Conservation (phyloP, 2,888 invertebrate species). For the Philereme transversata region DNA sequence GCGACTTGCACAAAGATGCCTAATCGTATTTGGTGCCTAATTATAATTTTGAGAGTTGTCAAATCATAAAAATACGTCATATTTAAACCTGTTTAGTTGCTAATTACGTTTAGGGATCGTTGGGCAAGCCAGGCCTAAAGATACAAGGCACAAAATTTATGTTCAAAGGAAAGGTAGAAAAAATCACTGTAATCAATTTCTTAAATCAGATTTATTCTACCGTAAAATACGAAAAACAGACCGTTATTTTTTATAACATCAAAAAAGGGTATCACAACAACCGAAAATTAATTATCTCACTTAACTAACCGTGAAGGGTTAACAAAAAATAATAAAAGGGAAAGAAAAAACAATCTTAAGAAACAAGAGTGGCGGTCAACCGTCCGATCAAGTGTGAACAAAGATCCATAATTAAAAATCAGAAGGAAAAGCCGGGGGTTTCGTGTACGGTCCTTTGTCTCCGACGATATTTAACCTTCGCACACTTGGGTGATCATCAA, state of each 20-base stretch:
- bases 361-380: conserved; percentile 73
- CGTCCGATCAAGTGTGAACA: conserved; percentile 76
- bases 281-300: conserved; percentile 70
- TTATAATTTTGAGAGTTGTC: too few species aligned
- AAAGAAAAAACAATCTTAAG: conserved; percentile 69
- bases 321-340: conserved; percentile 62
- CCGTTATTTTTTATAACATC: conserved; percentile 35
- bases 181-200: conserved; percentile 6
- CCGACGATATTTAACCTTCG: conserved; percentile 59
- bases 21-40: too few species aligned
- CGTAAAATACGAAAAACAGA: conserved; percentile 38
- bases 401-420: conserved; percentile 80
- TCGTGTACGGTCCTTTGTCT: conserved; percentile 55
- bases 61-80: too few species aligned
- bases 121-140: too few species aligned
- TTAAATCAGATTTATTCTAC: conserved; percentile 18
- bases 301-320: conserved; percentile 75
- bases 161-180: background rate
- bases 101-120: too few species aligned
- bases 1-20: too few species aligned
- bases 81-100: too few species aligned
- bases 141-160: too few species aligned
- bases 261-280: conserved; percentile 47
- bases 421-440: conserved; percentile 62
- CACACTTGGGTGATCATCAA: conserved; percentile 65